phyloP scores from a whole-genome alignment of 2,888 invertebrate genomes.

The Apomyelois bistriatella region DNA sequence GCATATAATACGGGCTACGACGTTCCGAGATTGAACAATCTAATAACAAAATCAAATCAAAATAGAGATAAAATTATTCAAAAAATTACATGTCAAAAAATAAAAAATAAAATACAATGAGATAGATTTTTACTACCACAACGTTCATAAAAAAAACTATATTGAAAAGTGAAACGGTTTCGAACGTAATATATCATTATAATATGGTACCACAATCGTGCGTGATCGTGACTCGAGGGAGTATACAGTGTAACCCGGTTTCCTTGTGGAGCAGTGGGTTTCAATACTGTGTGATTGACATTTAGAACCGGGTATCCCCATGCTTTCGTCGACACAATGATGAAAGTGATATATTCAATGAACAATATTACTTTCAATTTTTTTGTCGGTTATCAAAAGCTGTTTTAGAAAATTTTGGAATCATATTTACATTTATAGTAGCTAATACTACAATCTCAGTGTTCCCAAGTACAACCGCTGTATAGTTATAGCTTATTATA shows the following conservation, averaged over 20 bases:
- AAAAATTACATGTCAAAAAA: too few species aligned
- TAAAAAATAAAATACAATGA: too few species aligned
- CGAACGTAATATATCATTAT: background rate
- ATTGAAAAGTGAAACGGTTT: background rate
- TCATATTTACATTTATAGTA: too few species aligned
- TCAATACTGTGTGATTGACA: conserved; percentile 15
- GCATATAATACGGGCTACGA: too few species aligned
- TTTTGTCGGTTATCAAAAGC: background rate
- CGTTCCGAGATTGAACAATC: too few species aligned
- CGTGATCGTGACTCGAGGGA: conserved; percentile 18
- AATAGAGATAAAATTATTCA: too few species aligned
- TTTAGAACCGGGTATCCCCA: conserved; percentile 23
- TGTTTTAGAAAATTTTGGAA: too few species aligned
- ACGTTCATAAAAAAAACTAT: background rate
- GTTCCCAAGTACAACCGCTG: too few species aligned
- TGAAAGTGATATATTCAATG: conserved; percentile 31
- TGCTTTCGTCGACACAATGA: conserved; percentile 21
- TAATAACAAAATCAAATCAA: too few species aligned
- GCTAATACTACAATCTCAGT: too few species aligned
- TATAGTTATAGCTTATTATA: too few species aligned
- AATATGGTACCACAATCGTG: background rate
- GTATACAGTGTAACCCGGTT: conserved; percentile 19
- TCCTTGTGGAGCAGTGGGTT: conserved; percentile 13
- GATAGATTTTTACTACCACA: too few species aligned
- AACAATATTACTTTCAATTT: conserved; percentile 30